phyloP scores from a whole-genome alignment of 2,113 vertebrate species.

The Gymnarchus niloticus region DNA sequence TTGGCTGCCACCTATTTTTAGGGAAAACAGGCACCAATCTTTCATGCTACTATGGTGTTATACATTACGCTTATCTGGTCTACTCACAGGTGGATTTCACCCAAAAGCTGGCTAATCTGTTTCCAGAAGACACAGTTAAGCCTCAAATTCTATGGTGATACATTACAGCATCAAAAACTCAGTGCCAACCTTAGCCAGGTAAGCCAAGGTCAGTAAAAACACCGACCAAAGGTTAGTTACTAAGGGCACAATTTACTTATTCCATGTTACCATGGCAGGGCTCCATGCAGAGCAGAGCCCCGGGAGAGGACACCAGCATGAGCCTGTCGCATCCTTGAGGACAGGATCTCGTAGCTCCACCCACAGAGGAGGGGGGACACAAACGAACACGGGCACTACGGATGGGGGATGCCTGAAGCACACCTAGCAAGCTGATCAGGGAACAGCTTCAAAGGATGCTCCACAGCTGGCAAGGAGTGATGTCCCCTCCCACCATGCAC shows the following conservation, averaged over 20 bases:
- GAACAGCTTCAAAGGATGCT: too few species aligned
- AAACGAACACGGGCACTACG: too few species aligned
- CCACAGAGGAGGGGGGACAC: too few species aligned
- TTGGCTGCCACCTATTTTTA: not conserved
- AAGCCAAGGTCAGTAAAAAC: not conserved
- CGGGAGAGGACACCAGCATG: not conserved
- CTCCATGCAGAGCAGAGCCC: not conserved
- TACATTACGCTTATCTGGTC: not conserved
- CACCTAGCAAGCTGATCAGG: too few species aligned
- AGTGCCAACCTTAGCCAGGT: not conserved
- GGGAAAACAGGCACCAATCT: not conserved
- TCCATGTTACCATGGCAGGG: not conserved
- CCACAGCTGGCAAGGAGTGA: too few species aligned
- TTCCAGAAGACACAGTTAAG: too few species aligned
- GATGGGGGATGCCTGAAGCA: too few species aligned
- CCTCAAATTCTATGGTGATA: not conserved
- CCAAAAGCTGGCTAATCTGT: too few species aligned
- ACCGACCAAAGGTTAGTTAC: not conserved
- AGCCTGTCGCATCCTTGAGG: not conserved
- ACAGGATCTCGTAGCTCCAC: not conserved
- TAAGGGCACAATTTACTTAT: not conserved
- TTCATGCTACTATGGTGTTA: not conserved
- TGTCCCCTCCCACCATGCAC: too few species aligned
- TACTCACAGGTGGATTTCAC: not conserved
- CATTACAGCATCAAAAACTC: not conserved